Evolutionary conservation across 2,888 invertebrate genomes (phyloP), one percentile per base, ranked within the genome.

Genomic region (Andrena bicolor): DNA sequence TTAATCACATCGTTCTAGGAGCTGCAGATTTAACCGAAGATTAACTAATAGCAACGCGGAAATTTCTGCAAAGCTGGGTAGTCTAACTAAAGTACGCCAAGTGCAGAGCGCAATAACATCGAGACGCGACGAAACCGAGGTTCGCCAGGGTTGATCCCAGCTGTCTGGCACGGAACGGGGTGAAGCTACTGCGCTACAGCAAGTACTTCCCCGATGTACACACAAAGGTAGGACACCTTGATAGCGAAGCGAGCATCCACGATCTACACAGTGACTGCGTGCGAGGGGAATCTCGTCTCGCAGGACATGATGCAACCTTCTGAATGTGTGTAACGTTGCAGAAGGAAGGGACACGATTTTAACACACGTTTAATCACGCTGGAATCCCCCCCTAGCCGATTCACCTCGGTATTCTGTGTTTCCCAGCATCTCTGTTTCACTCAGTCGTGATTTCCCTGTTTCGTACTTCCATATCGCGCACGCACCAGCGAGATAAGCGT

Each of bases 361-460:
- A 88, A 86, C 86, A 84, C 87, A 76, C 83, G 89, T 87, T 89
- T 89, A 88, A 90, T 90, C 88, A 88, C 85, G 85, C 72, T 70
- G 84, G 76, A 72, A 71, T 75, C 74, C 82, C 72, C 76, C 72
- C 69, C 53, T 61, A 48, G 72, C 41, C 10, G 63, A 64, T 79
- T 63, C 72, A 51, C 53, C 72, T 56, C 74, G 64, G 49, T 73
- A 71, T 79, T 53, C 69, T 23, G 32, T 23, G 26, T 61, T 26
- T 75, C 35, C 20, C 64, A 5, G 16, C 16, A 6, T 35, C 8
- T n/a, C 56, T 20, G 60, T 26, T 61, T 26, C 28, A 60, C 70
- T 53, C 68, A 35, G 51, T 68, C 51, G 35, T 35, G 78, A 53
- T 48, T 51, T 8, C 13, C 20, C 23, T 23, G 16, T 28, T 23